Base-by-base conservation (phyloP, 2,888 invertebrate genomes). In the Brachyptera risi region DNA sequence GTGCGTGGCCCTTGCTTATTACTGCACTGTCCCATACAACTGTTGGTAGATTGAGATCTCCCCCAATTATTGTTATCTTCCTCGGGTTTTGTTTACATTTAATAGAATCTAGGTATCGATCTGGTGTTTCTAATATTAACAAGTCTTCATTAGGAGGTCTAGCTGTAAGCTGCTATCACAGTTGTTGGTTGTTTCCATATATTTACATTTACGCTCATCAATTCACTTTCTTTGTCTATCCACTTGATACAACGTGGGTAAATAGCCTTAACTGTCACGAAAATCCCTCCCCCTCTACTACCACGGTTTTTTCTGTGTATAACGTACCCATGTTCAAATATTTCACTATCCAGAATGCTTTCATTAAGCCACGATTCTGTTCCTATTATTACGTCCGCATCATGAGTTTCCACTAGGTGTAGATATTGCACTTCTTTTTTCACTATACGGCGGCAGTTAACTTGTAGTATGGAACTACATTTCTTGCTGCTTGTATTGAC, bases 291-390 rank as follows among this genome's bases (percentile, higher is more conserved):
- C 24, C 47, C 47, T 24, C 24, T 47, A 21, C 24, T 47, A 9
- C 47, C 24, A 9, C 47, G 21, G n/a, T 47, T 24, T 13, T 24
- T 15, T 13, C 47, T 47, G 24, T 47, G 23, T 23, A 47, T 13
- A 2, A 7, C 37, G 11, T 21, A 54, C 1, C 7, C 23, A 3
- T 1, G 5, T 11, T 37, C 35, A 37, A 54, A 54, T 3, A 54
- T 54, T 35, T 54, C 54, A 19, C 23, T 54, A 17, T 54, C 54
- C 4, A 1, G 2, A 19, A 54, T 37, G 19, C 37, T 23, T 11
- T 15, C 37, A 5, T 21, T 35, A 19, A 54, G 35, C 54, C 54
- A 54, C 31, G 54, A 37, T 37, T 54, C 54, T 19, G 54, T 54
- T 17, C 54, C 54, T 4, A 54, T 54, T 17, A 54, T 23, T 11